These are phyloP conservation scores for Brachyptera putata DNA, from an alignment of 2,888 invertebrate species.

Conservation along the genomic window DNA sequence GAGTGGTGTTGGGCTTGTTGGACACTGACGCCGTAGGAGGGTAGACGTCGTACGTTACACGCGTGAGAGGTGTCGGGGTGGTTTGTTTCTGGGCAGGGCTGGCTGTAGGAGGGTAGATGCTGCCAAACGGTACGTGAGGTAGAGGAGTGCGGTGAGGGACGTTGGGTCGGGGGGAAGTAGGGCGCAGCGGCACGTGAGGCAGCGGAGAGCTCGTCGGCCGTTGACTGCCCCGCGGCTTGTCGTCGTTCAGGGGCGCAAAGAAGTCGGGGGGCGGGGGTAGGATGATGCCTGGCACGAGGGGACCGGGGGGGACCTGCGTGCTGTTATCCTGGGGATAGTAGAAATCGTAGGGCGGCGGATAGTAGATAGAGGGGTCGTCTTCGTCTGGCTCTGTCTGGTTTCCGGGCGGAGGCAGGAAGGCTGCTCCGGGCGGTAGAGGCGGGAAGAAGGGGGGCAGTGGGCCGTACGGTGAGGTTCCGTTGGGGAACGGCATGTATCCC, in stretches of 20 bases:
- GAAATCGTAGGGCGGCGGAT: slow-evolving; percentile 88
- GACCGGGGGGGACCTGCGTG: slow-evolving; percentile 72
- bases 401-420: slow-evolving; percentile 50
- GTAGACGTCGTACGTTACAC: too few species aligned
- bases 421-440: slow-evolving; percentile 59
- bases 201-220: slow-evolving; percentile 46
- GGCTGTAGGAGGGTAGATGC: slow-evolving; percentile 28
- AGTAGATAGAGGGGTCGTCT: slow-evolving; percentile 87
- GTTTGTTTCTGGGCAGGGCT: slow-evolving; percentile 28
- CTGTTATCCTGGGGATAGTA: slow-evolving; percentile 75
- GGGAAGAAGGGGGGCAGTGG: slow-evolving; percentile 48
- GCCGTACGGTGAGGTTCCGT: slow-evolving; percentile 30
- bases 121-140: slow-evolving; percentile 28
- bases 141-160: slow-evolving; percentile 22
- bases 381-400: slow-evolving; percentile 77
- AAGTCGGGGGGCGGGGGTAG: slow-evolving; percentile 85
- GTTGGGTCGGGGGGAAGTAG: slow-evolving; percentile 40
- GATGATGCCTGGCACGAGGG: slow-evolving; percentile 82
- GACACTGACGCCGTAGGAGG: not conserved
- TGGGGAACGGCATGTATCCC: slow-evolving; percentile 40
- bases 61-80: slow-evolving; percentile 40
- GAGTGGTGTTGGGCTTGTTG: not conserved
- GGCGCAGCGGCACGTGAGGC: slow-evolving; percentile 47
- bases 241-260: slow-evolving; percentile 66
- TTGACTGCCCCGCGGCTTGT: slow-evolving; percentile 37